A percentile compares a stretch with the other conserved stretches of the same genome.
These are phyloP conservation scores for Drosophila prosaltans DNA, from an alignment of 1,140 invertebrate species.

Conservation along the genomic window DNA sequence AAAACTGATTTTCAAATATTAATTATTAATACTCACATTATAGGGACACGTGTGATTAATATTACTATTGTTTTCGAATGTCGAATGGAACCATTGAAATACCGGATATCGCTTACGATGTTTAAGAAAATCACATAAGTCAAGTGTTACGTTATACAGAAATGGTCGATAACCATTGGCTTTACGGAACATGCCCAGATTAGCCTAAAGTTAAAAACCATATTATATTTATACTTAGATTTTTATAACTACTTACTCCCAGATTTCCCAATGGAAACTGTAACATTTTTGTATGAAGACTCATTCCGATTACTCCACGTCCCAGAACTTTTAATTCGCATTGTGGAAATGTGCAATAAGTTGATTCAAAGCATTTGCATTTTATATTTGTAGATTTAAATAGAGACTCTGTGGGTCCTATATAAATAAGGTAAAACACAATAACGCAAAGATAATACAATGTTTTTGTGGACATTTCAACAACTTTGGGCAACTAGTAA, in stretches of 20 bases:
- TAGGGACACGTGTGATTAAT: slow-evolving; percentile 14
- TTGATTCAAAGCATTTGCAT: background rate
- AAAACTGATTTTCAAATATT: background rate
- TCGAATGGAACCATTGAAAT: slow-evolving; percentile 9
- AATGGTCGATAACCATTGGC: slow-evolving; percentile 1
- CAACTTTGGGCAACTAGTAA: background rate
- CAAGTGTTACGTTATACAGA: background rate
- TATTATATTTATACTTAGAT: background rate
- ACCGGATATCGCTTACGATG: slow-evolving; percentile 1
- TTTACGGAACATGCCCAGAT: background rate
- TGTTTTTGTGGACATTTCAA: background rate
- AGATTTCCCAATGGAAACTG: background rate
- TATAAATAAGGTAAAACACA: background rate
- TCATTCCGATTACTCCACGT: background rate
- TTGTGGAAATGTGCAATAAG: background rate
- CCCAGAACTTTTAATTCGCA: slow-evolving; percentile 10
- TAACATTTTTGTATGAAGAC: background rate
- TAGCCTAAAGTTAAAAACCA: background rate
- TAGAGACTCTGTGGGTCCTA: background rate
- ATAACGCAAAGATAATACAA: background rate
- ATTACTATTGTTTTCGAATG: background rate
- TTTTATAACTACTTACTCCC: background rate
- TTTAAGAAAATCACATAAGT: slow-evolving; percentile 11
- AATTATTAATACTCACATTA: background rate
- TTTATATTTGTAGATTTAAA: slow-evolving; percentile 4